Percentiles rank a stretch among this genome's conserved stretches.
Conservation (phyloP, 2,888 invertebrate species). For the Copidosoma aretas region DNA sequence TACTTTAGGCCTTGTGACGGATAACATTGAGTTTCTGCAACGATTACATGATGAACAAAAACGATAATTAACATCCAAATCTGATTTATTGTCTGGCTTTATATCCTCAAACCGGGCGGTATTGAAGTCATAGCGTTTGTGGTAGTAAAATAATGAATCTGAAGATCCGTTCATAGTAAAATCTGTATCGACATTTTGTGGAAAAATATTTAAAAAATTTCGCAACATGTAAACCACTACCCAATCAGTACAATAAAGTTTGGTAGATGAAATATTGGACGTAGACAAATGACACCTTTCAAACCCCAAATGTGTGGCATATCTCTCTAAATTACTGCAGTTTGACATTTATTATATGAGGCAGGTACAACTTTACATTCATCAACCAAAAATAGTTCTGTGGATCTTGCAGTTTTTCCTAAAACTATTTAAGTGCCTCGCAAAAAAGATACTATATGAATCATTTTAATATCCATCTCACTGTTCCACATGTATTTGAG, state of each 20-base stretch:
- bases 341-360: slow-evolving; percentile 61
- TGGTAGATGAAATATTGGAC: too few relatives aligned
- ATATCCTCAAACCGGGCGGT: slow-evolving; percentile 56
- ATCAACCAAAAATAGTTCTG: slow-evolving; percentile 77
- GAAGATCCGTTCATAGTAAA: slow-evolving; percentile 35
- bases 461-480: too few relatives aligned
- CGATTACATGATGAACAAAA: slow-evolving; percentile 50
- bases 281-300: slow-evolving; percentile 65
- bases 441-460: too few relatives aligned
- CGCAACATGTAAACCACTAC: too few relatives aligned
- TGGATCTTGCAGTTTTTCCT: slow-evolving; percentile 79
- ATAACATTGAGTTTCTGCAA: slow-evolving; percentile 36
- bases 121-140: slow-evolving; percentile 65
- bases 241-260: too few relatives aligned
- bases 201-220: background rate
- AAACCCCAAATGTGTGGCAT: slow-evolving; percentile 71
- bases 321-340: slow-evolving; percentile 52
- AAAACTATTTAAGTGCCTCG: slow-evolving; percentile 75
- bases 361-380: slow-evolving; percentile 76
- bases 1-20: slow-evolving; percentile 42
- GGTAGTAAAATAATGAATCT: slow-evolving; percentile 70
- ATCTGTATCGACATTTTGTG: slow-evolving; percentile 44
- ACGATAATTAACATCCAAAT: slow-evolving; percentile 50
- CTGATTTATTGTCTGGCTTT: slow-evolving; percentile 42
- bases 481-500: slow-evolving; percentile 68